Evolutionary conservation across 1,140 invertebrate genomes (phyloP), one percentile per base, ranked within the genome.

Genomic region (Hypothenemus hampei): DNA sequence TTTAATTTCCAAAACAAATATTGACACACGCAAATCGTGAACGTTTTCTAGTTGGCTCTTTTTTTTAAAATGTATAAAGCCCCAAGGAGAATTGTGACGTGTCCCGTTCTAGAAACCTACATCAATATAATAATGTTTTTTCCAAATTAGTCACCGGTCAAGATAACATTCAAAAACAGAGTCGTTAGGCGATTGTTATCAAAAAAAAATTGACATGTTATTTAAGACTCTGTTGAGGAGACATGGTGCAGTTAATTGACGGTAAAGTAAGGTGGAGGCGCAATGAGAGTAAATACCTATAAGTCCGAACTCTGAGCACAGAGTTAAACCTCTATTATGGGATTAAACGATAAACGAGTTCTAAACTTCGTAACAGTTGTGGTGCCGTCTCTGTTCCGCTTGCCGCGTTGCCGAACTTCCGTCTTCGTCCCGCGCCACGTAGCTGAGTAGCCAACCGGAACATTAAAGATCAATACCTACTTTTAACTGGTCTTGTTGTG

Each of bases 401-500:
- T n/a, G 35, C 35, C n/a, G 7, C 11, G 18, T 37, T 22, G 43
- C 18, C 16, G 10, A 15, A 20, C 10, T 20, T 23, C 10, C 48
- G 19, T 51, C 48, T 36, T 26, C 16, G 48, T 51, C 24, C 3
- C 15, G 15, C 48, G 24, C 15, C n/a, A 26, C 41, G 48, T 21
- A 40, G 13, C 21, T 21, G 37, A 41, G 48, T 51, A 51, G 48
- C 48, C 36, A 24, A 51, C 48, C 48, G 48, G 48, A 51, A 51
- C 48, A 51, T 51, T 51, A 51, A 51, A 51, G 48, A 51, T 51
- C 48, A 51, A 51, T 51, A 51, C 47, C 35, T 49, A 49, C 47
- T 40, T 40, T 36, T 35, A 37, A 41, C 48, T 51, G 37, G 48
- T 51, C 31, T 24, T 48, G 26, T 41, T 6, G 26, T 41, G 26